Evolutionary conservation across 2,113 vertebrate species (phyloP).

Genomic region (Neofelis nebulosa): DNA sequence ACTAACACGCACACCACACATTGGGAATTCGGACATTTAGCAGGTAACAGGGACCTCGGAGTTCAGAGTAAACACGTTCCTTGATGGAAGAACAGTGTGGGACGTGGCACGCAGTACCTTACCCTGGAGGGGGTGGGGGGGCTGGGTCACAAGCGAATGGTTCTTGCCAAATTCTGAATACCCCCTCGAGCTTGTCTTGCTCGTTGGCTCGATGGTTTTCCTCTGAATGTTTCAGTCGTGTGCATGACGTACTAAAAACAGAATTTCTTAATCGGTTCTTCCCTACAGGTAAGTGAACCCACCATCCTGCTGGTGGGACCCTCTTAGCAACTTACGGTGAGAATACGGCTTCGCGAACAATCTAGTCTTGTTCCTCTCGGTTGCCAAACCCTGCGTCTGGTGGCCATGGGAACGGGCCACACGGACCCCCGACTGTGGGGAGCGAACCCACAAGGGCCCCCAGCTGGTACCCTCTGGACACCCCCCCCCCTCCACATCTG

Average conservation of each 20-base stretch:
- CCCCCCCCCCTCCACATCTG: background rate
- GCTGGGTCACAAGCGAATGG: background rate
- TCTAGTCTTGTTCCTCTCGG: background rate
- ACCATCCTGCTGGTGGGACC: background rate
- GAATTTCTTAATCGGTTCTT: constrained; percentile 22
- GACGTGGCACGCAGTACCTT: background rate
- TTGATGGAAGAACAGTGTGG: background rate
- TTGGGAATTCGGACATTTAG: background rate
- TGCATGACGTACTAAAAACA: constrained; percentile 18
- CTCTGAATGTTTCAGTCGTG: constrained; percentile 13
- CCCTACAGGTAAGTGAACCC: constrained; percentile 7
- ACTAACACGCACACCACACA: background rate
- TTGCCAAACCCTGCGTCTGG: background rate
- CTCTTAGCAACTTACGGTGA: background rate
- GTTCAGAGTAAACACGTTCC: background rate
- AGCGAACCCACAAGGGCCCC: background rate
- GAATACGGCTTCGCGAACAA: background rate
- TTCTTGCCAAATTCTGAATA: constrained; percentile 16
- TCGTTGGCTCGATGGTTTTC: constrained; percentile 47
- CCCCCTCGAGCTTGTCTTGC: background rate
- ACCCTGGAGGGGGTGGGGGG: background rate
- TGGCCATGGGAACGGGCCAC: background rate
- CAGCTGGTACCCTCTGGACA: background rate
- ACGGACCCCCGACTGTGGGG: background rate
- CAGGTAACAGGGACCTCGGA: background rate